These are phyloP conservation scores for Drosophila cardini DNA, from an alignment of 1,140 invertebrate species.

Conservation along the genomic window DNA sequence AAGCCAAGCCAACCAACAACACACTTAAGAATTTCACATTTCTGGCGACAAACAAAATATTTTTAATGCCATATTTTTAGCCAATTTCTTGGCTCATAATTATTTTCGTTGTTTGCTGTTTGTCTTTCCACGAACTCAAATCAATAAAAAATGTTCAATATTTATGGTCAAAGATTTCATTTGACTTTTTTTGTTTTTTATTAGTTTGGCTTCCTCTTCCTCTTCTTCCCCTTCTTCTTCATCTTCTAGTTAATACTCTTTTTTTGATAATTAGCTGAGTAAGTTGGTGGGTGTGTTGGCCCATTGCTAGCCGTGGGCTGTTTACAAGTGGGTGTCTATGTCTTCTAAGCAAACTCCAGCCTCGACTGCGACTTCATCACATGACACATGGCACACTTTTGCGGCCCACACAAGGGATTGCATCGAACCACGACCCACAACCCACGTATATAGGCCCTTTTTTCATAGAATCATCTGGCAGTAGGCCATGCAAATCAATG, in stretches of 20 bases:
- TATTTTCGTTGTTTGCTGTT: conserved; percentile 35
- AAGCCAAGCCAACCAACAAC: conserved; percentile 16
- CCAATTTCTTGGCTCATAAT: conserved; percentile 47
- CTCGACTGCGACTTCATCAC: neutral
- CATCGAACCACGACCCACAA: conserved; percentile 10
- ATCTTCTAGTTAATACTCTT: conserved; percentile 1
- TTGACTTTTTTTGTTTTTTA: conserved; percentile 1
- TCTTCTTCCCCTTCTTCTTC: neutral
- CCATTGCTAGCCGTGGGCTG: conserved; percentile 26
- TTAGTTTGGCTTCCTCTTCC: neutral
- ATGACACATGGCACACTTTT: conserved; percentile 74
- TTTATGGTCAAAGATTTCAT: conserved; percentile 36
- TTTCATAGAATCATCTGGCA: conserved; percentile 55
- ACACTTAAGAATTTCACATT: conserved; percentile 43
- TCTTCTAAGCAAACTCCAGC: conserved; percentile 16
- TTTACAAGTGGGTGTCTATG: conserved; percentile 59
- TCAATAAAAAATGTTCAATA: conserved; percentile 70
- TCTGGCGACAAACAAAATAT: conserved; percentile 53
- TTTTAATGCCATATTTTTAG: conserved; percentile 44
- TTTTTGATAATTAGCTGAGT: conserved; percentile 67
- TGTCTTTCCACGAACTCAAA: conserved; percentile 66
- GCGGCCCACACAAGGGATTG: conserved; percentile 56
- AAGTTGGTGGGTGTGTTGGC: conserved; percentile 45
- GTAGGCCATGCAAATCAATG: conserved; percentile 73
- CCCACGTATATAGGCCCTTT: conserved; percentile 67